Evolutionary conservation across 2,888 invertebrate species (phyloP), one percentile per base, ranked within the genome.

Genomic region (Argyresthia albistria): DNA sequence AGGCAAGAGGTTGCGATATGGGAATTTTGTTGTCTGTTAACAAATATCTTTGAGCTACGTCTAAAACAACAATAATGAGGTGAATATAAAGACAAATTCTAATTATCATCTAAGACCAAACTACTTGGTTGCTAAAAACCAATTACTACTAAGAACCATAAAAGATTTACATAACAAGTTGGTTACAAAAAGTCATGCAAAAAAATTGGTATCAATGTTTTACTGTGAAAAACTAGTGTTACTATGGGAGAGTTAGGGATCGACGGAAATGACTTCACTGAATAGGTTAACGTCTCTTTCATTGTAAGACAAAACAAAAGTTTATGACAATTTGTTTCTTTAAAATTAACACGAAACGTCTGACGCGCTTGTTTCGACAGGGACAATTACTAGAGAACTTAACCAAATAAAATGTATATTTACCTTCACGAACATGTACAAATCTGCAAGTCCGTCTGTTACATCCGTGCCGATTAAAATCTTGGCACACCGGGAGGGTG

Each of bases 401-500:
- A 39, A n/a, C 8, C n/a, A n/a, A 39, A n/a, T 9, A 39, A 8
- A 25, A 25, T 4, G n/a, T 39, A 45, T 15, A 45, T 15, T 45
- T 88, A 97, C 97, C 97, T 93, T 97, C 96, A 91, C 95, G 93
- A 90, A 97, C 93, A 93, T 97, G 97, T 91, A 97, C 95, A 92
- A 96, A 97, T 93, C 96, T 96, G 95, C 97, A 97, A 92, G 96
- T 95, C 90, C 94, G 93, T 92, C 97, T 93, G 91, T 93, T 94
- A 92, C 96, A 97, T 90, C 95, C 94, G 91, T 96, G 96, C 90
- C 95, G 94, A 94, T 97, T 98, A 97, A 97, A 97, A 97, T 97
- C 98, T 96, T 96, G 97, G 97, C 96, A 98, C 94, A 97, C 97
- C 96, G 94, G 97, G 96, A 96, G 97, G 97, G 96, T 98, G 97